Evolutionary conservation across 1,140 invertebrate genomes (phyloP).

Genomic region (Limonius californicus): DNA sequence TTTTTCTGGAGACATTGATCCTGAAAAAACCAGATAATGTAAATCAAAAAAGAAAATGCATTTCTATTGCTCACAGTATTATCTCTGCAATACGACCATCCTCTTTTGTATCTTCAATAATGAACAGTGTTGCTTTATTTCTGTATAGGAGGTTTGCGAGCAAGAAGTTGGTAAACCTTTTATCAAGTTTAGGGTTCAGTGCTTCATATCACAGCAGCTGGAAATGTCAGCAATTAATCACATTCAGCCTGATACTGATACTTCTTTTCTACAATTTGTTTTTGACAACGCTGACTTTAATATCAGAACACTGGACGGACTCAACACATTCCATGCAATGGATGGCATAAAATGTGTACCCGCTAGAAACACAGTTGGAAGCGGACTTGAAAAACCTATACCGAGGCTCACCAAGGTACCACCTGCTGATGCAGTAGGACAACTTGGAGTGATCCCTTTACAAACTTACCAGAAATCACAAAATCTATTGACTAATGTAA

Average conservation of each 20-base stretch:
- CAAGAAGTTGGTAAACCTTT: neutral
- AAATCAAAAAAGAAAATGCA: neutral
- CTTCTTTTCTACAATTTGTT: slow-evolving; percentile 20
- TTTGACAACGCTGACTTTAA: slow-evolving; percentile 34
- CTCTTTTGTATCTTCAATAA: neutral
- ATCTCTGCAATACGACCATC: neutral
- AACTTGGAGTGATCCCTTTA: no score
- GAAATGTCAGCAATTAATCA: neutral
- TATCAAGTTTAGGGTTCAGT: neutral
- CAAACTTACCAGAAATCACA: no score
- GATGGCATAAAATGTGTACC: no score
- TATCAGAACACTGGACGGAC: slow-evolving; percentile 16
- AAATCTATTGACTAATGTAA: no score
- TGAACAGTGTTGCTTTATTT: neutral
- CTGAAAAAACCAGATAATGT: no score
- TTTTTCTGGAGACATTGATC: no score
- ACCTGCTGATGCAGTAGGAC: no score
- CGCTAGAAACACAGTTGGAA: no score
- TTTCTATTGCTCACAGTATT: neutral
- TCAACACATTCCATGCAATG: slow-evolving; percentile 27
- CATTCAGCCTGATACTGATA: neutral
- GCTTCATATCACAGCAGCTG: no score
- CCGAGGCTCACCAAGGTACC: no score
- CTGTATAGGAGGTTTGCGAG: neutral
- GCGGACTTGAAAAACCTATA: no score